Evolutionary conservation across 2,797 vertebrate genomes (phyloP), one percentile per base, ranked within the genome.

Genomic region (Merluccius polli): DNA sequence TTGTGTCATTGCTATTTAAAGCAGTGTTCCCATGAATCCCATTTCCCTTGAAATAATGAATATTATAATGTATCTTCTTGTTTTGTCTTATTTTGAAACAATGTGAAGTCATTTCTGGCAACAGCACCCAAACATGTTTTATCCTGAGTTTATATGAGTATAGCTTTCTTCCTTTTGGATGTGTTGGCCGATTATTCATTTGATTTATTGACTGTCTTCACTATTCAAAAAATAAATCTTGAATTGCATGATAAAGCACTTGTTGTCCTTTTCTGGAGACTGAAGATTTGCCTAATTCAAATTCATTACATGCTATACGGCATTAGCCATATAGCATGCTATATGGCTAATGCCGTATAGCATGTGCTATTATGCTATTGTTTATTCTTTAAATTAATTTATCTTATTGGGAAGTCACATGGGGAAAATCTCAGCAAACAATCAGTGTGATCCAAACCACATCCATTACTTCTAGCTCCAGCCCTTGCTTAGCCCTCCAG

Each of bases 231-330:
- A 92, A 92, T 91, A 92, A 90, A 93, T 81, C 10, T 84, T 83
- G 59, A 87, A 83, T 81, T 86, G 92, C 91, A 93, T 91, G 89
- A 88, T 77, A 65, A 90, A 88, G 83, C 84, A 86, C 44, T 81
- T 74, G 80, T 75, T 52, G 79, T 74, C 15, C n/a, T 82, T 85
- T 84, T 85, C 12, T 85, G 72, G 67, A 44, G 10, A 77, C 38
- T 75, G 24, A 32, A 63, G 10, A n/a, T 35, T 1, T 68, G 18
- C n/a, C 13, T 41, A 24, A 30, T 75, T 78, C 7, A 1, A 31
- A 21, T 74, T n/a, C 29, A 73, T 74, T 18, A 31, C 21, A 35
- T 59, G 73, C n/a, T 29, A 71, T 12, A n/a, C 24, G 21, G 52
- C 21, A 59, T 59, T 59, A 59, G 52, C 52, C 21, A n/a, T n/a